Percentiles rank a stretch among this genome's conserved stretches.
These are phyloP conservation scores for Agonopterix heracliana DNA, from an alignment of 2,888 invertebrate genomes.

Conservation along the genomic window DNA sequence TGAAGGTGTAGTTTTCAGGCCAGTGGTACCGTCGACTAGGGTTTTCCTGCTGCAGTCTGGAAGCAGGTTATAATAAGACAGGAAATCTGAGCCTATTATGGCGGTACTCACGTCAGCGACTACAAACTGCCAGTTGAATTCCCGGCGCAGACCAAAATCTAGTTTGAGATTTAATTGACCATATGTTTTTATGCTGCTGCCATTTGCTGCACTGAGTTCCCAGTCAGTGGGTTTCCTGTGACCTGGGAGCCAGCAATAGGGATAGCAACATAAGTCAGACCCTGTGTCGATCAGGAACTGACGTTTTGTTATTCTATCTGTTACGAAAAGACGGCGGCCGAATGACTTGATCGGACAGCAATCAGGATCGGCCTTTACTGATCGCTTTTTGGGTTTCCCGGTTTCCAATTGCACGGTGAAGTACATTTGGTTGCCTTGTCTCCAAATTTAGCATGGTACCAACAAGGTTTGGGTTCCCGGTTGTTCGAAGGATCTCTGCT, in stretches of 20 bases:
- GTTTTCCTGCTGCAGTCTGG: constrained; percentile 1
- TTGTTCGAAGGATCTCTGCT: too few relatives aligned
- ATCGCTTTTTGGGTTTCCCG: too few relatives aligned
- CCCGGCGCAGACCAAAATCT: constrained; percentile 9
- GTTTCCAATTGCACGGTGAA: too few relatives aligned
- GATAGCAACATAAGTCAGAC: constrained; percentile 13
- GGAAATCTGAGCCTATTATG: constrained; percentile 4
- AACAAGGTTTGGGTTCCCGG: too few relatives aligned
- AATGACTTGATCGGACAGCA: not conserved
- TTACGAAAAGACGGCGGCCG: constrained; percentile 7
- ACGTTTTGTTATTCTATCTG: constrained; percentile 1
- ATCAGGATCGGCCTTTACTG: constrained; percentile 11
- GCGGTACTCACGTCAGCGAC: constrained; percentile 9
- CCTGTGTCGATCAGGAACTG: constrained; percentile 14
- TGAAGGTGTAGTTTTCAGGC: not conserved
- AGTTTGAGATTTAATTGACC: not conserved
- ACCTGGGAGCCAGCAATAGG: not conserved
- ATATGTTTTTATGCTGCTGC: constrained; percentile 3
- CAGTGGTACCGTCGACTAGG: not conserved
- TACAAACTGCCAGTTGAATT: constrained; percentile 10
- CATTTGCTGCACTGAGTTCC: constrained; percentile 7
- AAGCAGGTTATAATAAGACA: constrained; percentile 3
- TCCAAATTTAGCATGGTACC: too few relatives aligned
- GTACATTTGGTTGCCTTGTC: too few relatives aligned
- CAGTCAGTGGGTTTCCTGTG: not conserved